Conservation (phyloP, 2,797 vertebrate species). For the Melanotaenia boesemani region DNA sequence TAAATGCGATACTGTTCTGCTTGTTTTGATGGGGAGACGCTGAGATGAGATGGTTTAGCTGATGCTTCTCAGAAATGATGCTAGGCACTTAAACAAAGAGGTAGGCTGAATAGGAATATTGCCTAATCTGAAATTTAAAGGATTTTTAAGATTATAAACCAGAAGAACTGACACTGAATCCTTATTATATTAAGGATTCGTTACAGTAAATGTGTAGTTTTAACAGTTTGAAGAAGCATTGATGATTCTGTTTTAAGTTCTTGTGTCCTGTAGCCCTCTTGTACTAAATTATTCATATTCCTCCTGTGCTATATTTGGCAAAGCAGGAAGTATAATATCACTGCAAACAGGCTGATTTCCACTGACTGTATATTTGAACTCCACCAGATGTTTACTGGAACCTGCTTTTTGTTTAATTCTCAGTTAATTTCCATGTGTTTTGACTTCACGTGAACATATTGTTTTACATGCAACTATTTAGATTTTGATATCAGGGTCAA, state of each 20-base stretch:
- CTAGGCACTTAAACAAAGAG: constrained; percentile 84
- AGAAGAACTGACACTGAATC: constrained; percentile 28
- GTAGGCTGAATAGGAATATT: constrained; percentile 73
- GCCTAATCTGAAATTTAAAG: constrained; percentile 53
- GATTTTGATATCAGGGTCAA: constrained; percentile 12
- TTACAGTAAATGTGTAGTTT: constrained; percentile 37
- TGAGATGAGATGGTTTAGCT: constrained; percentile 39
- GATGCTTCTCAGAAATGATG: constrained; percentile 48
- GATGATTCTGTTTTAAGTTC: constrained; percentile 64
- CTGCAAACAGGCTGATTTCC: constrained; percentile 45
- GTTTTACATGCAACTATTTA: constrained; percentile 42
- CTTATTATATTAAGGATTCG: constrained; percentile 9
- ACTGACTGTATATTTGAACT: constrained; percentile 50
- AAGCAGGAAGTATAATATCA: constrained; percentile 69
- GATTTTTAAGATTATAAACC: constrained; percentile 32
- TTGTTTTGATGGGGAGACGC: constrained; percentile 35
- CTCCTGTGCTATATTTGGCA: constrained; percentile 77
- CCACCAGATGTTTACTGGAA: constrained; percentile 36
- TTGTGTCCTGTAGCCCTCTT: constrained; percentile 70
- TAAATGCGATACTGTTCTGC: not conserved
- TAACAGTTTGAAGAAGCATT: constrained; percentile 42
- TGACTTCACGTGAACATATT: constrained; percentile 8
- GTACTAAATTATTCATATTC: constrained; percentile 80
- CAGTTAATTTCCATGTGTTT: constrained; percentile 6
- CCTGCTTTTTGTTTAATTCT: constrained; percentile 21